Percentiles rank a stretch among this genome's conserved stretches.
These are phyloP conservation scores for Monochamus saltuarius DNA, from an alignment of 1,140 invertebrate species.

Conservation along the genomic window DNA sequence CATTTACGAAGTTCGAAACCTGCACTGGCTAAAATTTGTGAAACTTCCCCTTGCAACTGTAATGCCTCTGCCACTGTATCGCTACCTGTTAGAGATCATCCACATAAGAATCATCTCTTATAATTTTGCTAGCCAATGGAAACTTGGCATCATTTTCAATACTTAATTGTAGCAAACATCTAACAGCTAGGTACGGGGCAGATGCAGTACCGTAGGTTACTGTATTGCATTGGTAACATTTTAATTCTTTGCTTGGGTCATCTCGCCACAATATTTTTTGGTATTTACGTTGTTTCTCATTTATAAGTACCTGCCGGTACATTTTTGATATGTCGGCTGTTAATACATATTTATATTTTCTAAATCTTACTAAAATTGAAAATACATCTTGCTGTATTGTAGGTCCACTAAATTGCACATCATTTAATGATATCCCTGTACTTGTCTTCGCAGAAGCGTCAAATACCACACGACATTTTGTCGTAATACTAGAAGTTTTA, in stretches of 20 bases:
- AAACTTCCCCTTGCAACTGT: constrained; percentile 24
- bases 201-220: constrained; percentile 51
- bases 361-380: constrained; percentile 51
- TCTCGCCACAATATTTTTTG: constrained; percentile 52
- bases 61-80: constrained; percentile 28
- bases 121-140: constrained; percentile 36
- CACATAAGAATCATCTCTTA: constrained; percentile 52
- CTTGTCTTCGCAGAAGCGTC: constrained; percentile 36
- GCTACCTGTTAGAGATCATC: constrained; percentile 53
- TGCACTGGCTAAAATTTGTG: constrained; percentile 17
- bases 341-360: constrained; percentile 43
- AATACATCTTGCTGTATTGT: constrained; percentile 51
- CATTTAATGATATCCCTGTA: constrained; percentile 46
- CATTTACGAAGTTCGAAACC: constrained; percentile 41
- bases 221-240: constrained; percentile 45
- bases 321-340: constrained; percentile 51
- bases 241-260: constrained; percentile 29
- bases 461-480: constrained; percentile 38
- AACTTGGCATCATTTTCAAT: constrained; percentile 28
- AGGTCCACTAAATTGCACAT: constrained; percentile 46
- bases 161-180: constrained; percentile 43
- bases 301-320: constrained; percentile 51
- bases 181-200: constrained; percentile 47
- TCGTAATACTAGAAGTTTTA: constrained; percentile 29
- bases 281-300: constrained; percentile 43